Percentiles rank a stretch among this genome's conserved stretches.
These are phyloP conservation scores for Emys orbicularis DNA, from an alignment of 2,797 vertebrate genomes.

Conservation along the genomic window DNA sequence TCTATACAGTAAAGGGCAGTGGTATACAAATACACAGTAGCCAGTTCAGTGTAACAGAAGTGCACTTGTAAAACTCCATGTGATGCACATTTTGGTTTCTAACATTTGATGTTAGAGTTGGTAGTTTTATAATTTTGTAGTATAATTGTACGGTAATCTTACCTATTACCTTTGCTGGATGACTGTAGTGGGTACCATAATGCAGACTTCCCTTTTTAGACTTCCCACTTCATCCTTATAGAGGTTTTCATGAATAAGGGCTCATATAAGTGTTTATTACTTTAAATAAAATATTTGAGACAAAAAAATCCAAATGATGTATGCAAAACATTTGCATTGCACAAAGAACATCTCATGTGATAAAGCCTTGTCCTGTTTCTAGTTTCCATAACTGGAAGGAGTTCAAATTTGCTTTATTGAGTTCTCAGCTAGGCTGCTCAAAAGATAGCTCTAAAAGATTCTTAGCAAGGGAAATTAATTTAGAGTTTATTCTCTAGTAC, in stretches of 20 bases:
- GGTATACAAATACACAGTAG: neutral
- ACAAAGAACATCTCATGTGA: neutral
- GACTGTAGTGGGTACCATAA: neutral
- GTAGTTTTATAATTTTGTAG: neutral
- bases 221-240: neutral
- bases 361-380: neutral
- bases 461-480: constrained; percentile 57
- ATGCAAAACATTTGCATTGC: constrained; percentile 42
- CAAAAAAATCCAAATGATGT: constrained; percentile 43
- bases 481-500: constrained; percentile 50
- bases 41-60: neutral
- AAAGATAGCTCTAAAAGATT: constrained; percentile 47
- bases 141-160: neutral
- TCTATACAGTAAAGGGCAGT: accelerated
- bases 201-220: neutral
- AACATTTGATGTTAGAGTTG: neutral
- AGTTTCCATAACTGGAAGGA: constrained; percentile 3
- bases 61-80: neutral
- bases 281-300: constrained; percentile 29
- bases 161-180: neutral
- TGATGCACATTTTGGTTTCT: neutral
- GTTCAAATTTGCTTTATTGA: constrained; percentile 56
- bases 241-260: neutral
- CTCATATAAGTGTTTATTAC: neutral
- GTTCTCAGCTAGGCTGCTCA: constrained; percentile 48